Conservation (phyloP, 2,113 vertebrate species). For the Galbula dea region DNA sequence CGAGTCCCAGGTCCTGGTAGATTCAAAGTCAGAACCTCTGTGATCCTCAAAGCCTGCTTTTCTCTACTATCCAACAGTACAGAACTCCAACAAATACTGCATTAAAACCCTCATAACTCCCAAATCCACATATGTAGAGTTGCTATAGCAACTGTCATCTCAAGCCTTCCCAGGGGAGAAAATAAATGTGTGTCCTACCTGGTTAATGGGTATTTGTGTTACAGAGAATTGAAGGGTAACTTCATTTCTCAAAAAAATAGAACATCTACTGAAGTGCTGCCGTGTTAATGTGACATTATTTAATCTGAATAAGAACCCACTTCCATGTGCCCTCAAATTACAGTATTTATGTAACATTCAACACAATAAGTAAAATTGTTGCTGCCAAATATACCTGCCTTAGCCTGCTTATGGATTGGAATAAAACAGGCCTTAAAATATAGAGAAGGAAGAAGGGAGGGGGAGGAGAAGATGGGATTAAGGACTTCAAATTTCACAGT, state of each 20-base stretch:
- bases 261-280: not conserved
- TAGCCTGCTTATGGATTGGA: not conserved
- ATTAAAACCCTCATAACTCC: conserved; percentile 18
- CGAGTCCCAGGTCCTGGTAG: not conserved
- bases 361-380: not conserved
- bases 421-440: not conserved
- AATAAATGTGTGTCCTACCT: conserved; percentile 39
- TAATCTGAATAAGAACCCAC: conserved; percentile 10
- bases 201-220: conserved; percentile 51
- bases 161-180: conserved; percentile 45
- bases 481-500: not conserved
- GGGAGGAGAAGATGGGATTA: not conserved
- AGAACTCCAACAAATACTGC: not conserved
- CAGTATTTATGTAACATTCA: conserved; percentile 26
- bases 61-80: not conserved
- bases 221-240: conserved; percentile 33
- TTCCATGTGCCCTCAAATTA: not conserved
- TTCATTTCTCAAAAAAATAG: not conserved
- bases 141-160: conserved; percentile 60
- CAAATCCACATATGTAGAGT: conserved; percentile 12
- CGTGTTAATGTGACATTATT: conserved; percentile 35
- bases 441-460: not conserved
- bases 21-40: not conserved
- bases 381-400: not conserved
- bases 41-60: not conserved